Evolutionary conservation across 2,888 invertebrate genomes (phyloP), one percentile per base, ranked within the genome.

Genomic region (Eupeodes latifasciatus): DNA sequence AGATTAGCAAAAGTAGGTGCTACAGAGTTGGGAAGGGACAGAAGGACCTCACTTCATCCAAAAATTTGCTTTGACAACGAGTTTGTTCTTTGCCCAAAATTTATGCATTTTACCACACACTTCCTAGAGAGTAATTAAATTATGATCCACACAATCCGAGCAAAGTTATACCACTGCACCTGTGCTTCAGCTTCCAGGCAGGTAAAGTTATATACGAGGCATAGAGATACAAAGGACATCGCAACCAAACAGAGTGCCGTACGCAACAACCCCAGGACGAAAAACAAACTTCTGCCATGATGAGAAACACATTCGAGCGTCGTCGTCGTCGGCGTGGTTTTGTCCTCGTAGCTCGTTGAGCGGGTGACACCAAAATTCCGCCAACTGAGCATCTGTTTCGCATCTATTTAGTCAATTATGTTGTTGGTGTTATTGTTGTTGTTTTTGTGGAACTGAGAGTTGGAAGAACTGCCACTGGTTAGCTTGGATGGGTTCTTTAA

Each of bases 141-240:
- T 85, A 88, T 88, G 88, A 85, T 88, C 87, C 84, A 62, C 72
- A 88, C 34, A 88, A 88, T 84, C 88, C 88, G 19, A 36, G 61
- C 71, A 81, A 88, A 85, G 71, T 75, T 85, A 36, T 85, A 36
- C 47, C n/a, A 71, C 64, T 81, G 85, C 88, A 88, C 88, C 88
- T 88, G 88, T 78, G 88, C 69, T 44, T 69, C 40, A 40, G 40
- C 6, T 9, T 9, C 40, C 40, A 40, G 9, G 40, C 61, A 55
- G 66, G 81, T 76, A 34, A 16, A 40, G 34, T 10, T 53, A 44
- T 44, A 49, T 16, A 16, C 34, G 27, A 34, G 27, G 44, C 19
- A 10, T 1, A 59, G 14, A 61, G 40, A 71, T 67, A 72, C 82
- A 76, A 75, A 82, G 82, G 86, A 82, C 77, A 59, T 78, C 62